A percentile compares a stretch with the other conserved stretches of the same genome.
phyloP scores from a whole-genome alignment of 2,797 vertebrate genomes.

The Chaunax sp. region DNA sequence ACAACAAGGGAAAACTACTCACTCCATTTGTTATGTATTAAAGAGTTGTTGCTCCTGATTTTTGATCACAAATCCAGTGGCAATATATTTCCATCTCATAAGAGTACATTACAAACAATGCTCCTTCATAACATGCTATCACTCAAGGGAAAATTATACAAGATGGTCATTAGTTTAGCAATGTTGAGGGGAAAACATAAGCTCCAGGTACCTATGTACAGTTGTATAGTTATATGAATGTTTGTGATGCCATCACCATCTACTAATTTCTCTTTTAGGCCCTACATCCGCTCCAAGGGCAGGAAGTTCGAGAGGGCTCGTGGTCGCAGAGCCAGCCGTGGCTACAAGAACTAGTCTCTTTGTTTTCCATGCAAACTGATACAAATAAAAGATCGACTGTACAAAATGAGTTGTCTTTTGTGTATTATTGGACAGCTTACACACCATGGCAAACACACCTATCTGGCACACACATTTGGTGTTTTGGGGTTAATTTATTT shows the following conservation, averaged over 20 bases:
- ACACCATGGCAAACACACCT: background rate
- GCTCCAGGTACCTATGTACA: no score
- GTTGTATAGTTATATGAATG: background rate
- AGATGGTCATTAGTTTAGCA: background rate
- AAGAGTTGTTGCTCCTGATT: no score
- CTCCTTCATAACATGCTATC: background rate
- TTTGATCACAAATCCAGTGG: background rate
- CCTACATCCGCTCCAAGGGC: slow-evolving; percentile 88
- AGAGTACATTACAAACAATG: background rate
- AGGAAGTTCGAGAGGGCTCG: slow-evolving; percentile 89
- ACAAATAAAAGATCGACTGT: slow-evolving; percentile 82
- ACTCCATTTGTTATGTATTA: no score
- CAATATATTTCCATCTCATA: background rate
- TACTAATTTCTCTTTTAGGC: slow-evolving; percentile 68
- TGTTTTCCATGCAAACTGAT: slow-evolving; percentile 74
- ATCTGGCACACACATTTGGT: background rate
- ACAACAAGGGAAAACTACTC: no score
- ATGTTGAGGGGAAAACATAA: no score
- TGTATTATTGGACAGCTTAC: slow-evolving; percentile 8
- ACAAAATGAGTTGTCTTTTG: slow-evolving; percentile 37
- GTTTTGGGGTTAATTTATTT: background rate
- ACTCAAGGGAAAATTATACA: background rate
- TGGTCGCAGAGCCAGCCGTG: slow-evolving; percentile 88
- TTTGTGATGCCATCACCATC: slow-evolving; percentile 2
- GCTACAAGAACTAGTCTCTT: slow-evolving; percentile 86